Conservation (phyloP, 2,888 invertebrate genomes). For the Cephus runcator region DNA sequence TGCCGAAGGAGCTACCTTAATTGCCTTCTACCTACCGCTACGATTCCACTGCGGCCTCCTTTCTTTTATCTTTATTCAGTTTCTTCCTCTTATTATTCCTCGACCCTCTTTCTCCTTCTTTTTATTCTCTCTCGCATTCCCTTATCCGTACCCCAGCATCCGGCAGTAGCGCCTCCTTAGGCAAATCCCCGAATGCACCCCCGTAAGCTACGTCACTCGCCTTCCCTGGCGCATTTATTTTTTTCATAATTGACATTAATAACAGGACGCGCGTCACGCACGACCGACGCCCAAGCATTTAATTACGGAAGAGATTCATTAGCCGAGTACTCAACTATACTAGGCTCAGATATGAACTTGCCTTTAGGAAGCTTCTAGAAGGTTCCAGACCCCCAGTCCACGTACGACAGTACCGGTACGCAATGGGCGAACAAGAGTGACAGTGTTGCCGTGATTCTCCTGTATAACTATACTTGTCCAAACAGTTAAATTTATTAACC, state of each 20-base stretch:
- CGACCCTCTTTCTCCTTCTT: slow-evolving; percentile 5
- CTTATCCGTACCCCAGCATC: not conserved
- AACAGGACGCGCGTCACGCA: not conserved
- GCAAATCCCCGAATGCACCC: not conserved
- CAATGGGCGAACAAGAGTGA: too few relatives aligned
- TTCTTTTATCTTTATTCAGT: slow-evolving; percentile 31
- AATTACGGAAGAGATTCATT: slow-evolving; percentile 46
- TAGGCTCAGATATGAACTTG: not conserved
- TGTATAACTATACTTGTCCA: too few relatives aligned
- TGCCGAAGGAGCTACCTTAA: too few relatives aligned
- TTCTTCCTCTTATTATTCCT: slow-evolving; percentile 32
- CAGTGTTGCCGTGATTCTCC: too few relatives aligned
- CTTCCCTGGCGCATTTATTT: not conserved
- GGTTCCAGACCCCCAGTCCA: too few relatives aligned
- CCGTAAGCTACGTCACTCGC: not conserved
- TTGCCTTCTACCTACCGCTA: too few relatives aligned
- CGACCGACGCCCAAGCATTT: slow-evolving; percentile 19
- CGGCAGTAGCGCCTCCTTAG: not conserved
- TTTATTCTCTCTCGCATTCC: not conserved
- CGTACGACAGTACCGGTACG: too few relatives aligned
- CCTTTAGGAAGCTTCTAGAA: too few relatives aligned
- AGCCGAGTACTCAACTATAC: slow-evolving; percentile 38
- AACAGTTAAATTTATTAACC: too few relatives aligned
- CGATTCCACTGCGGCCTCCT: slow-evolving; percentile 13
- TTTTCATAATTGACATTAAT: slow-evolving; percentile 2